Percentiles rank a stretch among this genome's conserved stretches.
Conservation (phyloP, 2,888 invertebrate species). For the Drosophila histrio region DNA sequence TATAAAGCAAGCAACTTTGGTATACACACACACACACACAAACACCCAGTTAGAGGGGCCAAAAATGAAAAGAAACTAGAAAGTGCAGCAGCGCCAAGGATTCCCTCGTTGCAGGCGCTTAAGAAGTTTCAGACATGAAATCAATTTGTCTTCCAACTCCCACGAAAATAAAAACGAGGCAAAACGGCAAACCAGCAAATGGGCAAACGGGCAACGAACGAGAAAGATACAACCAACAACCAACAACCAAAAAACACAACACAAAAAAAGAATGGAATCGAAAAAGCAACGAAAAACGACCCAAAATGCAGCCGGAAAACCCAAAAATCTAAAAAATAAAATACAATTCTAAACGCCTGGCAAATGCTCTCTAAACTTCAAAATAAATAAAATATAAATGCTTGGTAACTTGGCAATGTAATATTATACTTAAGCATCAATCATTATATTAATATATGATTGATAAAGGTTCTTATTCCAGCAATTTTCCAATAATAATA, state of each 20-base stretch:
- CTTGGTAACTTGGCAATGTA: no score
- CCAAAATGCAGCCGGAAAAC: conserved; percentile 20
- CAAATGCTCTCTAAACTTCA: conserved; percentile 36
- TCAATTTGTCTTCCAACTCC: conserved; percentile 81
- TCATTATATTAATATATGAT: no score
- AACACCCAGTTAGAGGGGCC: background rate
- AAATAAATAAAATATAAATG: no score
- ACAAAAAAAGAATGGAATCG: conserved; percentile 3
- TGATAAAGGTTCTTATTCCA: no score
- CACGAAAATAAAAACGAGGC: conserved; percentile 69
- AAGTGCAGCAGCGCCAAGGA: conserved; percentile 48
- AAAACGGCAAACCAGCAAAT: conserved; percentile 28
- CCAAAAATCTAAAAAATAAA: background rate
- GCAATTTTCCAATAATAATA: no score
- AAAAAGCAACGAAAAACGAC: background rate
- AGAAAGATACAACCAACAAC: conserved; percentile 13
- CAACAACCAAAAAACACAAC: conserved; percentile 21
- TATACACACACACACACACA: conserved; percentile 24
- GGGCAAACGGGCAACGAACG: conserved; percentile 16
- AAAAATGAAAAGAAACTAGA: conserved; percentile 19
- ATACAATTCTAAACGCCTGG: background rate
- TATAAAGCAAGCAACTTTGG: conserved; percentile 68
- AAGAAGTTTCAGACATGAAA: conserved; percentile 80
- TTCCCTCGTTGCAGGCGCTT: conserved; percentile 73
- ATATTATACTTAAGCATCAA: no score